These are phyloP conservation scores for Heliconius charithonia DNA, from an alignment of 2,888 invertebrate genomes.

Conservation along the genomic window DNA sequence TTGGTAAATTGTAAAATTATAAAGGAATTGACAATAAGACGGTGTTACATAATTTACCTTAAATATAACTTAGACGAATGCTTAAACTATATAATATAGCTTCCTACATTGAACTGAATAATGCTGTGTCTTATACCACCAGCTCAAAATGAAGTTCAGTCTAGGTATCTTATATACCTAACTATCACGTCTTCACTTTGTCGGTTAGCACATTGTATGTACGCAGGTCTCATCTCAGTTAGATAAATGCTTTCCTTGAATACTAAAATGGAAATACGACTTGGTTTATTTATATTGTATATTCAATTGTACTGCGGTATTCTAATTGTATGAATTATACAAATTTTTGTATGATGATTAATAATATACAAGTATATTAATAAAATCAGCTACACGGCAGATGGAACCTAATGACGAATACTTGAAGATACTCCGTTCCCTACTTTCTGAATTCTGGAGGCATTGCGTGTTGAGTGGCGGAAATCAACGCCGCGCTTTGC, in stretches of 20 bases:
- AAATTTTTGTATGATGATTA: background rate
- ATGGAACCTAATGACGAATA: too few relatives aligned
- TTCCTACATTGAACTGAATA: slow-evolving; percentile 12
- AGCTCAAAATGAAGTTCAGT: slow-evolving; percentile 8
- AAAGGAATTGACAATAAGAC: too few relatives aligned
- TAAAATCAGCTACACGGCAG: too few relatives aligned
- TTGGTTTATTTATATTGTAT: slow-evolving; percentile 10
- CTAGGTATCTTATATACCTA: slow-evolving; percentile 3
- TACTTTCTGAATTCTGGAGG: too few relatives aligned
- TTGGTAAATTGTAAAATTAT: too few relatives aligned
- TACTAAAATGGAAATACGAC: slow-evolving; percentile 17
- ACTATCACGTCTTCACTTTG: slow-evolving; percentile 22
- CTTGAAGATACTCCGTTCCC: too few relatives aligned
- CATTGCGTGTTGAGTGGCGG: too few relatives aligned
- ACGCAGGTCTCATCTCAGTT: slow-evolving; percentile 32
- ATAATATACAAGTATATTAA: background rate
- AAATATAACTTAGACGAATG: background rate
- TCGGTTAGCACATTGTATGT: slow-evolving; percentile 15
- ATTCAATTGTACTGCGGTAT: background rate
- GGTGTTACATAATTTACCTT: too few relatives aligned
- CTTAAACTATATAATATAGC: background rate
- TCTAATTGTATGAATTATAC: background rate
- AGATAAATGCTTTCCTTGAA: slow-evolving; percentile 38
- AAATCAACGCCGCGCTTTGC: too few relatives aligned
- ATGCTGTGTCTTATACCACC: background rate